Evolutionary conservation across 2,888 invertebrate species (phyloP).

Genomic region (Tetranychus truncatus): DNA sequence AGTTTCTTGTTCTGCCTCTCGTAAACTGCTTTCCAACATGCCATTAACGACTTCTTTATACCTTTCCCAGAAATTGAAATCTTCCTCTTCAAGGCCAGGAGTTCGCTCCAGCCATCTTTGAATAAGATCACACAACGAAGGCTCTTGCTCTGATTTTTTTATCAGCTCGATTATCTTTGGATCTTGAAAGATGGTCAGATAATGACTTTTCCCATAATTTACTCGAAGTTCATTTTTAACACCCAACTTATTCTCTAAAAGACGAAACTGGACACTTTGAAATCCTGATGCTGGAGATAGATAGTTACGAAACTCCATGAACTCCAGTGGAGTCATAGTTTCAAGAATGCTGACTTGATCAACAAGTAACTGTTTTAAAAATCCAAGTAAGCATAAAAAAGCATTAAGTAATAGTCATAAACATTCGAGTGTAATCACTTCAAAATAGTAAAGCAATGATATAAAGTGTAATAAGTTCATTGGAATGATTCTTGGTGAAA

Average conservation of each 20-base stretch:
- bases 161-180: conserved; percentile 43
- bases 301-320: conserved; percentile 80
- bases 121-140: conserved; percentile 63
- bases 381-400: conserved; percentile 3
- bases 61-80: conserved; percentile 86
- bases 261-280: conserved; percentile 84
- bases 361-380: conserved; percentile 53
- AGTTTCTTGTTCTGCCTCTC: conserved; percentile 44
- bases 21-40: conserved; percentile 50
- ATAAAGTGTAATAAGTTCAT: too few relatives aligned
- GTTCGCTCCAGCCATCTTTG: conserved; percentile 84
- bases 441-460: too few relatives aligned
- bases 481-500: not conserved
- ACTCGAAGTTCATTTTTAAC: conserved; percentile 56
- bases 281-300: conserved; percentile 91
- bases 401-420: not conserved
- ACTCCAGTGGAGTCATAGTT: conserved; percentile 96
- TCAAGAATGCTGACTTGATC: conserved; percentile 94
- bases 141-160: conserved; percentile 57
- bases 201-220: conserved; percentile 73
- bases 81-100: conserved; percentile 60
- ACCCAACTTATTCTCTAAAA: conserved; percentile 80
- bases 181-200: conserved; percentile 63
- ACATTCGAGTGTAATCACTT: not conserved
- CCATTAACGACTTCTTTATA: conserved; percentile 44